phyloP scores from a whole-genome alignment of 2,797 vertebrate genomes.

The Rhincodon typus region DNA sequence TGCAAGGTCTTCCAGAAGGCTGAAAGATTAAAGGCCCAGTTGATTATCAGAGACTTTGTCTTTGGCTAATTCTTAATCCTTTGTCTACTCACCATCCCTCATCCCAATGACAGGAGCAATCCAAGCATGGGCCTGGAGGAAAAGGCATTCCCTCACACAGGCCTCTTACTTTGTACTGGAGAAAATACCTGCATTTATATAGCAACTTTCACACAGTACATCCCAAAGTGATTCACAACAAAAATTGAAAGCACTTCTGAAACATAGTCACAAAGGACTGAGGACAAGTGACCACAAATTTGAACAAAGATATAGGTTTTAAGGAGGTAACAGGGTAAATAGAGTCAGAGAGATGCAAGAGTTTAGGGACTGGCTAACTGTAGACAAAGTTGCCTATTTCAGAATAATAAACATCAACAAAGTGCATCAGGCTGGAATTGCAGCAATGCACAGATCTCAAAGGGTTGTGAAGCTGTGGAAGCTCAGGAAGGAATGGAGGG shows the following conservation, averaged over 20 bases:
- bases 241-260: no score
- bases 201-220: background rate
- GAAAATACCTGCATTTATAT: background rate
- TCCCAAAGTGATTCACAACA: background rate
- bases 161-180: no score
- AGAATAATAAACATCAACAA: background rate
- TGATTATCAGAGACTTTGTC: background rate
- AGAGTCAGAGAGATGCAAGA: background rate
- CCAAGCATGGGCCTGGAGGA: background rate
- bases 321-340: background rate
- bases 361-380: background rate
- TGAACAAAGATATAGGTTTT: background rate
- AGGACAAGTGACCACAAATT: background rate
- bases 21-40: constrained; percentile 45
- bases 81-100: background rate
- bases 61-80: background rate
- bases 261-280: background rate
- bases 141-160: background rate
- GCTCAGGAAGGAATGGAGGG: background rate
- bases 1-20: constrained; percentile 66
- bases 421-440: background rate
- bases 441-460: background rate
- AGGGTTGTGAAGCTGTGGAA: background rate
- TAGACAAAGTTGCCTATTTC: background rate
- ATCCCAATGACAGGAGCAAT: background rate